phyloP scores from a whole-genome alignment of 2,888 invertebrate genomes.

The Dasysyrphus albostriatus region DNA sequence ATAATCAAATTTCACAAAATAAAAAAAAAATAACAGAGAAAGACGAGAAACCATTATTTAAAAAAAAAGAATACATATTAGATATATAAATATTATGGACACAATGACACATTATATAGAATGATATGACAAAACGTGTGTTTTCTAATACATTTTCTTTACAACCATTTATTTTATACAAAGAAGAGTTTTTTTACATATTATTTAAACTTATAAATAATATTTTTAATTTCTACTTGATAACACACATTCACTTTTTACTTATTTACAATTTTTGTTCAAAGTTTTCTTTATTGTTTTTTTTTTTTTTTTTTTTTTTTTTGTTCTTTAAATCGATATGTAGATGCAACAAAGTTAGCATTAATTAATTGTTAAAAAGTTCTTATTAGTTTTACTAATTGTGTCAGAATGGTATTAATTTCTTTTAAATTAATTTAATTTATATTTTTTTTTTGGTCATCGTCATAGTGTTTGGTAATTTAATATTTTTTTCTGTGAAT shows the following conservation, averaged over 20 bases:
- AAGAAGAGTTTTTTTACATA: constrained; percentile 28
- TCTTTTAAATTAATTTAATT: neutral
- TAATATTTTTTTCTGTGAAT: constrained; percentile 23
- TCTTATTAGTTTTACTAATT: constrained; percentile 34
- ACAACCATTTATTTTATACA: constrained; percentile 72
- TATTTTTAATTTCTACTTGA: constrained; percentile 36
- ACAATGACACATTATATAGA: constrained; percentile 9
- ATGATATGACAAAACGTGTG: constrained; percentile 2
- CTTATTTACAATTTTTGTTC: constrained; percentile 61
- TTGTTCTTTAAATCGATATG: constrained; percentile 55
- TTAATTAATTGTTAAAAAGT: constrained; percentile 13
- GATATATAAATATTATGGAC: constrained; percentile 10
- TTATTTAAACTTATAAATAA: constrained; percentile 42
- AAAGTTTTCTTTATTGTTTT: constrained; percentile 17
- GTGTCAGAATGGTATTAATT: neutral
- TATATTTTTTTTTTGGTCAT: constrained; percentile 45
- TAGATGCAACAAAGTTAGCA: constrained; percentile 46
- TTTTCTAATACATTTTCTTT: constrained; percentile 48
- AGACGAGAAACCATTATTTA: constrained; percentile 1
- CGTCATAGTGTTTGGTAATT: constrained; percentile 37
- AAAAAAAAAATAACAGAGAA: neutral
- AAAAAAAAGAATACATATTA: neutral
- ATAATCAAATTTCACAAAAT: neutral
- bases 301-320: constrained; percentile 7
- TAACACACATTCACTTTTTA: constrained; percentile 56